A percentile compares a stretch with the other conserved stretches of the same genome.
phyloP scores from a whole-genome alignment of 2,888 invertebrate genomes.

The Melanargia galathea region DNA sequence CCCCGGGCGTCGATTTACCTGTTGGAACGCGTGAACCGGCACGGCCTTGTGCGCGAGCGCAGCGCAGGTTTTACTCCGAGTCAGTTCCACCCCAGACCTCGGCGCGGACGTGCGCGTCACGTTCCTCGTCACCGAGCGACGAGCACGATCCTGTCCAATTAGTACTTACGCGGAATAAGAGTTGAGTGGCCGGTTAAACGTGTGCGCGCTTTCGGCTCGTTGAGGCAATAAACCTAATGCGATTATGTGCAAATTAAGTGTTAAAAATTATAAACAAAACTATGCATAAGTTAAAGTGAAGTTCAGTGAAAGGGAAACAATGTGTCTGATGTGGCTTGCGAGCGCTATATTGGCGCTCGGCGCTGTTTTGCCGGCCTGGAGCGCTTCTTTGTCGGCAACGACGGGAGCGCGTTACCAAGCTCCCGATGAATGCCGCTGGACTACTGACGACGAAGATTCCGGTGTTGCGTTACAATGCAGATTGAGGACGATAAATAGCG shows the following conservation, averaged over 20 bases:
- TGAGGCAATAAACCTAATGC: constrained; percentile 60
- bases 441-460: constrained; percentile 85
- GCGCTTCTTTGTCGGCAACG: constrained; percentile 76
- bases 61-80: constrained; percentile 73
- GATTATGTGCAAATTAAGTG: constrained; percentile 70
- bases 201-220: constrained; percentile 62
- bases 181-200: constrained; percentile 78
- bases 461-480: constrained; percentile 88
- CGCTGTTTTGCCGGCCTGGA: constrained; percentile 65
- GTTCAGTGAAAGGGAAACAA: constrained; percentile 61
- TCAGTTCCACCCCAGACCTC: constrained; percentile 81
- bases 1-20: constrained; percentile 72
- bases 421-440: constrained; percentile 92
- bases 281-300: constrained; percentile 73
- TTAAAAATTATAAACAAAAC: constrained; percentile 65
- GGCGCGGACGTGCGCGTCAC: constrained; percentile 71
- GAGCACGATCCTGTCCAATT: constrained; percentile 78
- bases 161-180: constrained; percentile 79
- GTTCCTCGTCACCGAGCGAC: constrained; percentile 54
- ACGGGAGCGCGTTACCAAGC: constrained; percentile 87
- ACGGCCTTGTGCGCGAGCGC: constrained; percentile 84
- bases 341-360: constrained; percentile 71
- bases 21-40: constrained; percentile 84
- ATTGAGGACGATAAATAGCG: constrained; percentile 89
- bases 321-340: constrained; percentile 71